Evolutionary conservation across 2,113 vertebrate genomes (phyloP).

Genomic region (Poeciliopsis prolifica): DNA sequence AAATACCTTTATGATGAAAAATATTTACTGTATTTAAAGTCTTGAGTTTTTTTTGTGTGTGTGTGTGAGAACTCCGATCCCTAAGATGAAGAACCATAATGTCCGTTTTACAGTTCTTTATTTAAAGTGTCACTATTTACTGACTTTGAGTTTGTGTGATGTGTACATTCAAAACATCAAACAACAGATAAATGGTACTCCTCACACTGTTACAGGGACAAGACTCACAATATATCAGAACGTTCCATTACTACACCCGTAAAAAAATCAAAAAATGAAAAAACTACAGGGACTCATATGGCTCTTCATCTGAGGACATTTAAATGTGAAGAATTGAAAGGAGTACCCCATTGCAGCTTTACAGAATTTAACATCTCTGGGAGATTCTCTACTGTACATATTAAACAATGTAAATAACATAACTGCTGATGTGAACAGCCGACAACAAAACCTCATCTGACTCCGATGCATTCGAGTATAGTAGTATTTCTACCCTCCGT

Average conservation of each 20-base stretch:
- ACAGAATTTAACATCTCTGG: conserved; percentile 76
- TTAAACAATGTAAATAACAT: conserved; percentile 68
- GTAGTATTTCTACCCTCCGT: conserved; percentile 61
- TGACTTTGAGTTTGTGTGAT: conserved; percentile 43
- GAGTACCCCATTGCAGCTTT: conserved; percentile 72
- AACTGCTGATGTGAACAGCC: conserved; percentile 58
- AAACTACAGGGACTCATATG: conserved; percentile 57
- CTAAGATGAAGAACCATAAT: conserved; percentile 68
- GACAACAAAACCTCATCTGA: conserved; percentile 72
- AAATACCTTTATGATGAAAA: conserved; percentile 67
- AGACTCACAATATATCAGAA: conserved; percentile 42
- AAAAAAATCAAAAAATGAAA: not conserved
- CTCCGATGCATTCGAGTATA: conserved; percentile 58
- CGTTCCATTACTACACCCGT: conserved; percentile 26
- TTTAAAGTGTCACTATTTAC: conserved; percentile 41
- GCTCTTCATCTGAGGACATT: conserved; percentile 68
- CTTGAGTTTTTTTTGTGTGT: conserved; percentile 55
- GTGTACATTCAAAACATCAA: conserved; percentile 44
- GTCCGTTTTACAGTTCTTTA: conserved; percentile 44
- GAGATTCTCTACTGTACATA: conserved; percentile 76
- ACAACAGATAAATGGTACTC: conserved; percentile 18
- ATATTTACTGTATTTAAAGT: conserved; percentile 58
- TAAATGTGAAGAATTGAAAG: conserved; percentile 51
- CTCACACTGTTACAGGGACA: conserved; percentile 5
- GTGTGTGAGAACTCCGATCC: conserved; percentile 53